These are phyloP conservation scores for Spodoptera litura DNA, from an alignment of 1,140 invertebrate genomes.

Conservation along the genomic window DNA sequence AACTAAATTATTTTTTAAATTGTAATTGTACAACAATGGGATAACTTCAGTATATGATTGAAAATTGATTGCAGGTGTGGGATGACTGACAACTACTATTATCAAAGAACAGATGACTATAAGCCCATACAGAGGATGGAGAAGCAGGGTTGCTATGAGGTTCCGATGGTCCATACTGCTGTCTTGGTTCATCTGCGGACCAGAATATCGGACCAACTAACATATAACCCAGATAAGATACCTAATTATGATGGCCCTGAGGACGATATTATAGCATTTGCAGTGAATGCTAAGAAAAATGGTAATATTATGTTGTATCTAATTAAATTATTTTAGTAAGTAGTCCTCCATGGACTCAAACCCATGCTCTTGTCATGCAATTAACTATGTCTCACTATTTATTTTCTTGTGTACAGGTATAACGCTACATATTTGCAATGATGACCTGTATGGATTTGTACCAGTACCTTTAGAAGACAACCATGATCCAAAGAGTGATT, in stretches of 20 bases:
- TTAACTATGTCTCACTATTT: background rate
- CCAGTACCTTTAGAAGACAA: constrained; percentile 92
- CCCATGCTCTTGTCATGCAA: no score
- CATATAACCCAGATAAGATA: constrained; percentile 91
- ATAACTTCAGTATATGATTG: constrained; percentile 25
- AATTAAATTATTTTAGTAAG: background rate
- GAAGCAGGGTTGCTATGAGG: constrained; percentile 91
- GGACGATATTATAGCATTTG: constrained; percentile 98
- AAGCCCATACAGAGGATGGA: constrained; percentile 92
- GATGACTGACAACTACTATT: constrained; percentile 96
- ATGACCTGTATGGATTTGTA: constrained; percentile 93
- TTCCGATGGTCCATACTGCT: constrained; percentile 97
- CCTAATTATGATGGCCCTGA: constrained; percentile 90
- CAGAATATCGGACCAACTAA: constrained; percentile 88
- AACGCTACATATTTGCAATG: constrained; percentile 93
- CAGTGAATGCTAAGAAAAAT: constrained; percentile 92
- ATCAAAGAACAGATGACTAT: constrained; percentile 95
- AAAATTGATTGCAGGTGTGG: constrained; percentile 90
- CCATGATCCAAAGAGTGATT: constrained; percentile 89
- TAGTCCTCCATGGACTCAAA: no score
- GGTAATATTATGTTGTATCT: constrained; percentile 78
- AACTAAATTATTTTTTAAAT: background rate
- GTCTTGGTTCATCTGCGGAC: constrained; percentile 93
- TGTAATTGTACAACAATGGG: background rate
- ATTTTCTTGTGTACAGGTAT: constrained; percentile 84